phyloP scores from a whole-genome alignment of 2,797 vertebrate species.

The Eurystomus glaucurus region DNA sequence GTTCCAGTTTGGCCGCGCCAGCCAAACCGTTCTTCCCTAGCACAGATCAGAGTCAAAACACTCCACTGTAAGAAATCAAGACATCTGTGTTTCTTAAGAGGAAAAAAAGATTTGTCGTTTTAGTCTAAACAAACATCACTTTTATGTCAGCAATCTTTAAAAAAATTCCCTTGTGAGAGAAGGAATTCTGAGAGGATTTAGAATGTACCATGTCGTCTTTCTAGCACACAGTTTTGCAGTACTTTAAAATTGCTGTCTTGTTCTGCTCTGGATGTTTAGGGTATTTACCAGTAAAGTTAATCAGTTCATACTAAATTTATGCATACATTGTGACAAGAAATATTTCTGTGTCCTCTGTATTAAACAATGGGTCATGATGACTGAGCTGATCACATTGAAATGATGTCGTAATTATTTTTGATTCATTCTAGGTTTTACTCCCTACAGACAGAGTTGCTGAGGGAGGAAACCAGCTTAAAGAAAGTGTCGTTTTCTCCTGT shows the following conservation, averaged over 20 bases:
- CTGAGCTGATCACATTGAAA: not conserved
- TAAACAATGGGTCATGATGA: not conserved
- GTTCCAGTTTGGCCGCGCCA: not conserved
- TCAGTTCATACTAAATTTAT: not conserved
- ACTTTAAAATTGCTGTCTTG: not conserved
- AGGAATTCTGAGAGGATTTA: not conserved
- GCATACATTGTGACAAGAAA: not conserved
- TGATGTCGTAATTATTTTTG: not conserved
- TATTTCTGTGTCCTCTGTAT: not conserved
- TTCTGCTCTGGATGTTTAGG: not conserved
- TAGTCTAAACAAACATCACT: not conserved
- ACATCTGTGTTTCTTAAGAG: not conserved
- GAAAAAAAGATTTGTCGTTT: not conserved
- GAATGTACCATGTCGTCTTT: not conserved
- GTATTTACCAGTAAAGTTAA: not conserved
- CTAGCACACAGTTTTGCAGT: not conserved
- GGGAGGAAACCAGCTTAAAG: not conserved
- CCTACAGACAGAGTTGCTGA: not conserved
- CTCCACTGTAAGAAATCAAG: not conserved
- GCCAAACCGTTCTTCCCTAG: not conserved
- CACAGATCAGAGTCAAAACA: not conserved
- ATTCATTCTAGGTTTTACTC: not conserved
- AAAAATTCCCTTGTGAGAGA: not conserved
- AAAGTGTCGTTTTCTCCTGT: not conserved
- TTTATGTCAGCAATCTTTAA: not conserved